Percentiles rank a stretch among this genome's conserved stretches.
Evolutionary conservation across 2,888 invertebrate species (phyloP).

Genomic region (Aethes cnicana): DNA sequence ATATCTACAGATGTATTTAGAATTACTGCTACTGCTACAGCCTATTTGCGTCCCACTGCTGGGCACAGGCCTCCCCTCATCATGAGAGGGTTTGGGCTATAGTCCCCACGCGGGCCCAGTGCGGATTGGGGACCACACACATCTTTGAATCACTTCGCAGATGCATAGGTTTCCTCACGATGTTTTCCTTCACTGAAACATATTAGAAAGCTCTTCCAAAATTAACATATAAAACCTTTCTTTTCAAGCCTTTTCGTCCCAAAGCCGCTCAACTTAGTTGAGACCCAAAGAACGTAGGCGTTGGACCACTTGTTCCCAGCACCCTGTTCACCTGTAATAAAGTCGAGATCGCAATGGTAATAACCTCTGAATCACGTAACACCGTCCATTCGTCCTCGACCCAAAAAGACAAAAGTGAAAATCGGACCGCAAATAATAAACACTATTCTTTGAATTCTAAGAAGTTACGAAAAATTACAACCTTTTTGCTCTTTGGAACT

Average conservation of each 20-base stretch:
- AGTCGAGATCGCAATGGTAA: constrained; percentile 17
- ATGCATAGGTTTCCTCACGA: too few species aligned
- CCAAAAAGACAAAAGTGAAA: constrained; percentile 69
- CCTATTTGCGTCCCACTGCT: too few species aligned
- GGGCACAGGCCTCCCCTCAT: too few species aligned
- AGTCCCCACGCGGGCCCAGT: too few species aligned
- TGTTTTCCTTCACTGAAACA: too few species aligned
- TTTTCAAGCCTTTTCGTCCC: constrained; percentile 15
- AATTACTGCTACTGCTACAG: too few species aligned
- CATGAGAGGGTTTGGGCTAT: too few species aligned
- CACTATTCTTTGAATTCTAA: constrained; percentile 41
- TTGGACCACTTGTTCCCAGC: background rate
- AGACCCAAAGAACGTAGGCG: constrained; percentile 15
- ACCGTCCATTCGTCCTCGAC: constrained; percentile 65
- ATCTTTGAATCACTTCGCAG: too few species aligned
- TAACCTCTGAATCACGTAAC: constrained; percentile 51
- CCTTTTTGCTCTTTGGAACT: constrained; percentile 15
- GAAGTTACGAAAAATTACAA: constrained; percentile 44
- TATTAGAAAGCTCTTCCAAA: constrained; percentile 17
- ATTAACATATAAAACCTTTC: constrained; percentile 15
- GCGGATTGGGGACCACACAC: too few species aligned
- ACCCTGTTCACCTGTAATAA: constrained; percentile 2
- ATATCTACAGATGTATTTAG: too few species aligned
- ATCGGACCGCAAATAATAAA: constrained; percentile 53
- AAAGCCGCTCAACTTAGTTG: constrained; percentile 13